These are phyloP conservation scores for Vannuccia rotundouncinata DNA, from an alignment of 2,888 invertebrate genomes.

Conservation along the genomic window DNA sequence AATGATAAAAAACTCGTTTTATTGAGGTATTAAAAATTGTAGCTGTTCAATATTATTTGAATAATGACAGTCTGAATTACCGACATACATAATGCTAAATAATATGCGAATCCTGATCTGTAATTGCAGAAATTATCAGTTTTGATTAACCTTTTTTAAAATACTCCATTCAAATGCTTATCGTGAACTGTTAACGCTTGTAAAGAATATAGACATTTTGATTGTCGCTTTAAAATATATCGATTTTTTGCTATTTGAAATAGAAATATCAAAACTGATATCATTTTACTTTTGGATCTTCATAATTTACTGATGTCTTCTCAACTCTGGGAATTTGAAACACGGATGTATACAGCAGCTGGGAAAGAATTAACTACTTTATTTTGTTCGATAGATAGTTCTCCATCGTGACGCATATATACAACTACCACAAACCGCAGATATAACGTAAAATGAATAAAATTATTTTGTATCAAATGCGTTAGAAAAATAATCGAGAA, in stretches of 20 bases:
- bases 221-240: not conserved
- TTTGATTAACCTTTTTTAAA: not conserved
- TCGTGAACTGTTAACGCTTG: not conserved
- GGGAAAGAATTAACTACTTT: not conserved
- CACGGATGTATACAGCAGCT: not conserved
- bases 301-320: not conserved
- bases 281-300: not conserved
- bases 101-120: no score
- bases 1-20: not conserved
- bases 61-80: not conserved
- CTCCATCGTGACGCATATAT: not conserved
- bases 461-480: no score
- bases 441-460: no score
- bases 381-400: slow-evolving; percentile 15
- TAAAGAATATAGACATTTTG: not conserved
- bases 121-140: not conserved
- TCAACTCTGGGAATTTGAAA: not conserved
- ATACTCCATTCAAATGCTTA: not conserved
- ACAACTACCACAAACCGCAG: not conserved
- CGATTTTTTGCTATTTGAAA: not conserved
- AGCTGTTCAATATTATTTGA: not conserved
- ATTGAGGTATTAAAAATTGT: not conserved
- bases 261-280: not conserved
- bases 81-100: not conserved
- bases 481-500: no score